These are phyloP conservation scores for Bombus superbus DNA, from an alignment of 1,140 invertebrate genomes.

Conservation along the genomic window DNA sequence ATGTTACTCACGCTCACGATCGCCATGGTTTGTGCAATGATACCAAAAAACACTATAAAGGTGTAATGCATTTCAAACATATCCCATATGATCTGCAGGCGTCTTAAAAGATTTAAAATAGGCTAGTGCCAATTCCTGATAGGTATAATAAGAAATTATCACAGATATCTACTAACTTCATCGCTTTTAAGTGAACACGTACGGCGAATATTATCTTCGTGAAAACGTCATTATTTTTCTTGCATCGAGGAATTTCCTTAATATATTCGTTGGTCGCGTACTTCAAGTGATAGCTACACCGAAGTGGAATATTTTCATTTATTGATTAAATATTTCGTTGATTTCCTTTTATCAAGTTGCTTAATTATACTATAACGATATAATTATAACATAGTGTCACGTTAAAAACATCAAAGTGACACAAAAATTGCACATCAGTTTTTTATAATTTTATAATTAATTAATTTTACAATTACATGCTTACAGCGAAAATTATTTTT, in stretches of 20 bases:
- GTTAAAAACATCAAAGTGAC: too few relatives aligned
- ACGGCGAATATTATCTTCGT: not conserved
- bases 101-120: slow-evolving; percentile 8
- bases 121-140: not conserved
- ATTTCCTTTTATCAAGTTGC: not conserved
- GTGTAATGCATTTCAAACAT: not conserved
- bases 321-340: too few relatives aligned
- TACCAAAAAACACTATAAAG: not conserved
- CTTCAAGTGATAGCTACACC: not conserved
- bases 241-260: too few relatives aligned
- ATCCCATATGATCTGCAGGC: not conserved
- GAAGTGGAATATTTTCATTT: not conserved
- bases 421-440: too few relatives aligned
- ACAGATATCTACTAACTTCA: not conserved
- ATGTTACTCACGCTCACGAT: slow-evolving; percentile 27
- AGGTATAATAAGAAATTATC: not conserved
- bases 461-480: too few relatives aligned
- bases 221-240: not conserved
- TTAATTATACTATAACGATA: not conserved
- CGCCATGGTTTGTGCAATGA: not conserved
- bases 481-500: too few relatives aligned
- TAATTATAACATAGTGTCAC: not conserved
- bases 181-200: not conserved
- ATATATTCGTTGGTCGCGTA: too few relatives aligned
- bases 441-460: too few relatives aligned